phyloP scores from a whole-genome alignment of 2,888 invertebrate species.

The Lasius platythorax region DNA sequence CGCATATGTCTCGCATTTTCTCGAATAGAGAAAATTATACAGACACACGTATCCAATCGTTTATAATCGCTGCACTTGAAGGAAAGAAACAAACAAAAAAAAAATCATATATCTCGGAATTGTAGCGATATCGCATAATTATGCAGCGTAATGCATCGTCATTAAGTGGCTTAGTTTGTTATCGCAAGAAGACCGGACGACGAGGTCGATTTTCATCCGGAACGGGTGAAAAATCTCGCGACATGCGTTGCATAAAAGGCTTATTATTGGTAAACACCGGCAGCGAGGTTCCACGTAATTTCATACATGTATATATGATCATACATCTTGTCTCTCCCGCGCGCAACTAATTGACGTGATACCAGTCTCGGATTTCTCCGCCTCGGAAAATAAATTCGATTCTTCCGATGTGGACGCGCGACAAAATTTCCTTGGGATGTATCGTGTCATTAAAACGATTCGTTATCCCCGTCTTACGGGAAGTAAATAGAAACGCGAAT shows the following conservation, averaged over 20 bases:
- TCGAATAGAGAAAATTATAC: background rate
- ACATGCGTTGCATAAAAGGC: constrained; percentile 21
- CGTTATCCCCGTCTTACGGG: background rate
- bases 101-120: background rate
- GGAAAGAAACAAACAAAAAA: background rate
- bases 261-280: constrained; percentile 20
- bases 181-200: constrained; percentile 4
- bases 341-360: constrained; percentile 34
- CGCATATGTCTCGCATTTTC: constrained; percentile 7
- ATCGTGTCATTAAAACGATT: constrained; percentile 22
- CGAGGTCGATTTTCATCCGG: constrained; percentile 10
- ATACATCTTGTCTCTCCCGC: background rate
- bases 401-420: constrained; percentile 6
- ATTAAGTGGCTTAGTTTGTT: background rate
- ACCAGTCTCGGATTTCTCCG: constrained; percentile 44
- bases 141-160: constrained; percentile 4
- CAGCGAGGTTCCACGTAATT: constrained; percentile 26
- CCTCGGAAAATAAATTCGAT: background rate
- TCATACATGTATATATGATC: constrained; percentile 1
- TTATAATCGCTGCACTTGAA: background rate
- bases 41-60: background rate
- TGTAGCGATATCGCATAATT: background rate
- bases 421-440: background rate
- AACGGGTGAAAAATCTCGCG: constrained; percentile 22
- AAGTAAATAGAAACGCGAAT: background rate